Percentiles rank a stretch among this genome's conserved stretches.
phyloP scores from a whole-genome alignment of 2,113 vertebrate genomes.

The Hippocampus zosterae region DNA sequence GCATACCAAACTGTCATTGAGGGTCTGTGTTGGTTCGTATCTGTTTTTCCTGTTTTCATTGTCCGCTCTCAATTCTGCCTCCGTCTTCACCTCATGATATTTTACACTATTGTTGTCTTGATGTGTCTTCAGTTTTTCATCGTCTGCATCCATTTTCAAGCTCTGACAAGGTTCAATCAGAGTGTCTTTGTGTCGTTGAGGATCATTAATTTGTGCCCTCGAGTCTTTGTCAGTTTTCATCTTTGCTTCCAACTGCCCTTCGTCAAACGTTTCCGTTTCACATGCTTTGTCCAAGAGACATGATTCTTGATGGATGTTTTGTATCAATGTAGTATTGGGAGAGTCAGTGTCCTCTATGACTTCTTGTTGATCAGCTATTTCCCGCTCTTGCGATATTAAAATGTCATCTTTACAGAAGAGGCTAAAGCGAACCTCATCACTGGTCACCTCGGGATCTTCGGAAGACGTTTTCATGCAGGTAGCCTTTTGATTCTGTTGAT shows the following conservation, averaged over 20 bases:
- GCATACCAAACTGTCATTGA: too few relatives aligned
- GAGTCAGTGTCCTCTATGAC: background rate
- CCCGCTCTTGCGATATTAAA: background rate
- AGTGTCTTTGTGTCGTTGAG: background rate
- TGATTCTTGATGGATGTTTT: background rate
- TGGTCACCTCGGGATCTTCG: background rate
- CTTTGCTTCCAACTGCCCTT: background rate
- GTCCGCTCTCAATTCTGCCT: background rate
- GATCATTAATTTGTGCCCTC: background rate
- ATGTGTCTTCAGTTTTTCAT: background rate
- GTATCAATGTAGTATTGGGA: background rate
- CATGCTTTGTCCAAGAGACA: background rate
- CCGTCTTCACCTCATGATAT: background rate
- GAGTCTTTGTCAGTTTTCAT: background rate
- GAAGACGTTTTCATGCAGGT: background rate
- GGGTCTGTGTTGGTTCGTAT: background rate
- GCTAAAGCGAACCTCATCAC: background rate
- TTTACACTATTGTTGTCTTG: background rate
- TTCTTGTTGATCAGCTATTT: background rate
- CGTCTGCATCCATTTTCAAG: background rate
- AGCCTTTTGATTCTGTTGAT: background rate
- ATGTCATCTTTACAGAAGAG: background rate
- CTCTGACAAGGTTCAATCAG: background rate
- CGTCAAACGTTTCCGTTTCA: background rate
- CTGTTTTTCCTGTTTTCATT: background rate